Conservation (phyloP, 2,113 vertebrate species). For the Channa argus region DNA sequence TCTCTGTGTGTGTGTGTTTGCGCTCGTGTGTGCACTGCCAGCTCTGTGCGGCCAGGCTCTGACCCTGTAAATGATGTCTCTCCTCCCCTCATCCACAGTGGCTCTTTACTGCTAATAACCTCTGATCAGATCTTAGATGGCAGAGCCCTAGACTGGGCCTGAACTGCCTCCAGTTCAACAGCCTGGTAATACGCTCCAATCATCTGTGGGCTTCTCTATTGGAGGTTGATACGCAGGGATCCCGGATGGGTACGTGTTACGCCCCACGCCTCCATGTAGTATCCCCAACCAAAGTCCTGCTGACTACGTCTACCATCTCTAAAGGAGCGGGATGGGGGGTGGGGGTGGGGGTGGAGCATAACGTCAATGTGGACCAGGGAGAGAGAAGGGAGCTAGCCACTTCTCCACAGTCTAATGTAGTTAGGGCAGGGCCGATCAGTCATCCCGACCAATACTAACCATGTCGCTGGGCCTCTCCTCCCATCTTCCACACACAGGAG, state of each 20-base stretch:
- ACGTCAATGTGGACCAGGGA: constrained; percentile 29
- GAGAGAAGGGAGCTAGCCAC: constrained; percentile 67
- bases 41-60: constrained; percentile 84
- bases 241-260: constrained; percentile 36
- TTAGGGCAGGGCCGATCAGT: constrained; percentile 78
- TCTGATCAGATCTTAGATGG: constrained; percentile 83
- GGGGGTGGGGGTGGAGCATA: constrained; percentile 25
- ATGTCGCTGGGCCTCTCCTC: constrained; percentile 78
- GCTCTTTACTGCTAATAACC: constrained; percentile 89
- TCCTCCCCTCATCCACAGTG: constrained; percentile 82
- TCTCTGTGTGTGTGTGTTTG: constrained; percentile 30
- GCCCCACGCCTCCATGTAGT: constrained; percentile 11
- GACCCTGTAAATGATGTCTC: constrained; percentile 88
- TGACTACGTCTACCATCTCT: constrained; percentile 42
- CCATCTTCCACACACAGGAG: constrained; percentile 76
- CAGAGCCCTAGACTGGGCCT: constrained; percentile 71
- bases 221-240: constrained; percentile 56
- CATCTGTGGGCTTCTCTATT: constrained; percentile 53
- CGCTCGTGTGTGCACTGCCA: constrained; percentile 35
- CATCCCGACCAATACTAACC: constrained; percentile 83
- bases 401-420: constrained; percentile 79
- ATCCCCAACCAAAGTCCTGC: constrained; percentile 5
- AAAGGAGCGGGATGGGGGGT: constrained; percentile 3
- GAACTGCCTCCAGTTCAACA: constrained; percentile 54
- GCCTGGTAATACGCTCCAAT: constrained; percentile 59